Conservation (phyloP, 1,140 invertebrate genomes). For the Aphaenogaster rudis region DNA sequence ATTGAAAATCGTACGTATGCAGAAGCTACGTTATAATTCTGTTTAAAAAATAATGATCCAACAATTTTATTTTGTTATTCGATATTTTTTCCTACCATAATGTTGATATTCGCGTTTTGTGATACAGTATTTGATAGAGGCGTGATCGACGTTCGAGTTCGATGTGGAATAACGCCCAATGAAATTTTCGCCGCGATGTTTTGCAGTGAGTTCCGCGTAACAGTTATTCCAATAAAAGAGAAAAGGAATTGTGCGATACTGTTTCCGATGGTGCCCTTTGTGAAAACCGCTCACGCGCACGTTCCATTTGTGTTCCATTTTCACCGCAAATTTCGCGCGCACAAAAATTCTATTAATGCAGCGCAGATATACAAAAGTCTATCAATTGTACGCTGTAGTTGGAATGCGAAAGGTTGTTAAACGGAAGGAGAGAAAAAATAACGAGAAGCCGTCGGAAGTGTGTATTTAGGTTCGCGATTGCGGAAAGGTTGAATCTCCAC, state of each 20-base stretch:
- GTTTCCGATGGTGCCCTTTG: conserved; percentile 45
- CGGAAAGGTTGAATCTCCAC: neutral
- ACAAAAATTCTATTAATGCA: conserved; percentile 49
- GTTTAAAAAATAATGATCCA: conserved; percentile 5
- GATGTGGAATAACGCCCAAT: conserved; percentile 43
- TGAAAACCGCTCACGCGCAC: conserved; percentile 20
- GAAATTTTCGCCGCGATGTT: conserved; percentile 49
- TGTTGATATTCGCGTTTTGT: neutral
- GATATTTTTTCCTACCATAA: neutral
- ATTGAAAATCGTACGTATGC: neutral
- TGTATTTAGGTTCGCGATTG: conserved; percentile 5
- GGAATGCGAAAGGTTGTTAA: conserved; percentile 24
- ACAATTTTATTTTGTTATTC: conserved; percentile 1
- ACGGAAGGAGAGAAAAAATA: neutral
- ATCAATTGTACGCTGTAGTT: neutral
- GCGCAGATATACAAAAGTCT: neutral
- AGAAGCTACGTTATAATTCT: neutral
- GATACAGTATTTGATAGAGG: conserved; percentile 42
- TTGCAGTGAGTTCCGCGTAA: conserved; percentile 45
- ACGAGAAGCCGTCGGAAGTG: neutral
- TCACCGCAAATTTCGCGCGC: conserved; percentile 37
- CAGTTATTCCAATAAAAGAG: conserved; percentile 60
- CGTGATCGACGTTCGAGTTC: conserved; percentile 40
- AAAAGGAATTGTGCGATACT: conserved; percentile 48
- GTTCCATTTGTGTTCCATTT: conserved; percentile 48